These are phyloP conservation scores for Halcyon smyrnensis DNA, from an alignment of 2,797 vertebrate genomes.

Conservation along the genomic window DNA sequence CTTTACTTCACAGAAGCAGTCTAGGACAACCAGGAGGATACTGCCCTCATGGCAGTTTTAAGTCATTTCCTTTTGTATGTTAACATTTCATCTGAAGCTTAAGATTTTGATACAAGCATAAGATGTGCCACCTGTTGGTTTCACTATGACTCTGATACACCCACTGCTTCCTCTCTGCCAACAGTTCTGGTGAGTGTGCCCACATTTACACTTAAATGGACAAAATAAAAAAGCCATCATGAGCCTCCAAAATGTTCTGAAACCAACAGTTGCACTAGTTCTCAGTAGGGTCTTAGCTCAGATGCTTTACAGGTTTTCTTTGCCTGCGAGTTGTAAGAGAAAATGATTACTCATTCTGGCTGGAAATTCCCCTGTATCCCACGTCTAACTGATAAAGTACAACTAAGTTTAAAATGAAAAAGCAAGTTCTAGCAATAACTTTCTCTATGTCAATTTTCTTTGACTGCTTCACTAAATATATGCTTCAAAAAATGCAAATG, in stretches of 20 bases:
- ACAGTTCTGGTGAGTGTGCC: not conserved
- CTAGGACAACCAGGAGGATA: not conserved
- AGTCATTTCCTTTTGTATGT: not conserved
- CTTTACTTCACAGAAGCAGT: not conserved
- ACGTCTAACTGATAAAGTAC: not conserved
- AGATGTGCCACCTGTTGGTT: not conserved
- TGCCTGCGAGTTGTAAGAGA: not conserved
- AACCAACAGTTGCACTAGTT: not conserved
- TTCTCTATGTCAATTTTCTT: not conserved
- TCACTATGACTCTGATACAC: not conserved
- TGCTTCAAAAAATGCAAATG: not conserved
- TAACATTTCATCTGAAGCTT: not conserved
- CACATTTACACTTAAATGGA: not conserved
- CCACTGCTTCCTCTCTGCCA: constrained; percentile 1
- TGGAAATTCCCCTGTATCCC: not conserved
- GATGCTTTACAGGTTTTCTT: not conserved
- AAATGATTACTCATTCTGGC: not conserved
- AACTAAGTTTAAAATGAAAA: not conserved
- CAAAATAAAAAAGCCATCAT: not conserved
- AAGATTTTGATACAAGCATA: not conserved
- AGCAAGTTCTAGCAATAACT: not conserved
- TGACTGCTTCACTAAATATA: not conserved
- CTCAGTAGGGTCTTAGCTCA: not conserved
- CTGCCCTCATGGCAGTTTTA: not conserved
- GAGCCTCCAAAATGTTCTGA: not conserved